phyloP scores from a whole-genome alignment of 2,888 invertebrate genomes.

The Entomobrya multifasciata region DNA sequence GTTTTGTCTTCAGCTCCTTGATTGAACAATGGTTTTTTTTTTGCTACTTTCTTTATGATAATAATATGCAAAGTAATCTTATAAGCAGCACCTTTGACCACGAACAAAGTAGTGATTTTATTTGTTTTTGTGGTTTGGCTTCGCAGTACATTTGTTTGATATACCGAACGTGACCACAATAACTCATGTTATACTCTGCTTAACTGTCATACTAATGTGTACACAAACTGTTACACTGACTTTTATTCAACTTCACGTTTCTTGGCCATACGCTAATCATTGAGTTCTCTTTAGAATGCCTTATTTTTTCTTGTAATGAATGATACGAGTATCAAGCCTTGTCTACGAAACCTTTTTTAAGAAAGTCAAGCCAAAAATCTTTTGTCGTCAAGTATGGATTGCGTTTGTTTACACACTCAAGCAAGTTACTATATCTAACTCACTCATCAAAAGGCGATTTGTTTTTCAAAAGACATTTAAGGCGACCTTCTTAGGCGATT shows the following conservation, averaged over 20 bases:
- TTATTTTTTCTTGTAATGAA: neutral
- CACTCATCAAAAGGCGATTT: neutral
- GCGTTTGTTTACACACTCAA: no score
- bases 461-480: slow-evolving; percentile 26
- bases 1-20: slow-evolving; percentile 15
- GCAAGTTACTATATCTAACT: neutral
- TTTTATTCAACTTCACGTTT: slow-evolving; percentile 36
- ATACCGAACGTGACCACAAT: neutral
- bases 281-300: no score
- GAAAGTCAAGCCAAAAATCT: neutral
- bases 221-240: neutral
- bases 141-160: slow-evolving; percentile 5
- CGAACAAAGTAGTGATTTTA: slow-evolving; percentile 25
- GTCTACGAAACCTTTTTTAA: neutral
- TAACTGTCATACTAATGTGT: neutral
- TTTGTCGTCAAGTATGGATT: neutral
- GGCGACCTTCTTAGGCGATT: slow-evolving; percentile 51
- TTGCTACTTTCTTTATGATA: slow-evolving; percentile 21
- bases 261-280: slow-evolving; percentile 11
- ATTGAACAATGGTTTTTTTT: slow-evolving; percentile 33
- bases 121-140: slow-evolving; percentile 34
- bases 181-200: neutral
- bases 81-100: slow-evolving; percentile 55
- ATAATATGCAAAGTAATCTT: slow-evolving; percentile 42
- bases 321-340: slow-evolving; percentile 7